Evolutionary conservation across 2,113 vertebrate species (phyloP).

Genomic region (Sinocyclocheilus rhinocerous): DNA sequence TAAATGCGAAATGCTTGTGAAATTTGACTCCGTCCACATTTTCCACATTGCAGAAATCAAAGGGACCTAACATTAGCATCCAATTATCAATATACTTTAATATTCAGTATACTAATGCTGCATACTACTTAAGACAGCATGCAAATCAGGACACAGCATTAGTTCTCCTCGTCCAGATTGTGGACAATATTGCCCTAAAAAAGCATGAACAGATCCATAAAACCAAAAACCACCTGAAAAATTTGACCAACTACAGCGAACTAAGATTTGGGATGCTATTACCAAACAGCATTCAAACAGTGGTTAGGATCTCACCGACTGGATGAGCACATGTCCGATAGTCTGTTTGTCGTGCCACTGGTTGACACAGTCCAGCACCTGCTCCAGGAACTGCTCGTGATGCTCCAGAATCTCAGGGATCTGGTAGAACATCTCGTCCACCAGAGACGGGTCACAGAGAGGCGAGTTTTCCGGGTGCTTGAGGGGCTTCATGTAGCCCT

Average conservation of each 20-base stretch:
- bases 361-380: slow-evolving; percentile 85
- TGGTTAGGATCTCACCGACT: slow-evolving; percentile 83
- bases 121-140: not conserved
- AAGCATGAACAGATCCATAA: not conserved
- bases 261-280: not conserved
- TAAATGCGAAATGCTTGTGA: no score
- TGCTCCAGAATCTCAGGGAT: slow-evolving; percentile 97
- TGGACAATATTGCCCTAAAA: no score
- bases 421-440: slow-evolving; percentile 98
- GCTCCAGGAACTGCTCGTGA: slow-evolving; percentile 95
- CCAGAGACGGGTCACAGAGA: slow-evolving; percentile 90
- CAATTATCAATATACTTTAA: not conserved
- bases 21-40: no score
- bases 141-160: not conserved
- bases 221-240: not conserved
- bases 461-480: slow-evolving; percentile 90
- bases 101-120: not conserved
- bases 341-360: slow-evolving; percentile 95
- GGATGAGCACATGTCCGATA: slow-evolving; percentile 90
- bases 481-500: slow-evolving; percentile 98
- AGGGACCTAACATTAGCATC: not conserved
- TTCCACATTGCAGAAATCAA: not conserved
- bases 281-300: not conserved
- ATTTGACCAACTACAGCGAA: not conserved
- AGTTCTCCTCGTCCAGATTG: not conserved